Conservation (phyloP, 2,113 vertebrate species). For the Platysteira castanea region DNA sequence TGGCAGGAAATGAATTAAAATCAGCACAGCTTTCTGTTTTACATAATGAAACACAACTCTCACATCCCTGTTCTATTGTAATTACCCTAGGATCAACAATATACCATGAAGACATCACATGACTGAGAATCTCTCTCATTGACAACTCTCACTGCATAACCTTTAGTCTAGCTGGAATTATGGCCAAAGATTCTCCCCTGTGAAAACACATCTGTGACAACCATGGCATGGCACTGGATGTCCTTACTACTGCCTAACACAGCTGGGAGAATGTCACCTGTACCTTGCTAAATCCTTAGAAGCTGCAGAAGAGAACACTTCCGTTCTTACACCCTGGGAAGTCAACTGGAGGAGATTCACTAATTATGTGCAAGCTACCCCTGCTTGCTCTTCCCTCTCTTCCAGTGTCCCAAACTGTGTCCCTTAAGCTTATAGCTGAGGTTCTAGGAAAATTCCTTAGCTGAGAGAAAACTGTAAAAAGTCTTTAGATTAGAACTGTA, state of each 20-base stretch:
- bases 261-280: neutral
- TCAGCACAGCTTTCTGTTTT: neutral
- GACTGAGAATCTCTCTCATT: neutral
- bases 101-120: neutral
- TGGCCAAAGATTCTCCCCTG: neutral
- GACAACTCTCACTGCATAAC: neutral
- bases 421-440: neutral
- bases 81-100: neutral
- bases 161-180: neutral
- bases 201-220: neutral
- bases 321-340: neutral
- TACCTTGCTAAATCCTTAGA: neutral
- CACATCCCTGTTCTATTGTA: neutral
- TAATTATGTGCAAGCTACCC: neutral
- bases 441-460: neutral
- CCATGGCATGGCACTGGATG: neutral
- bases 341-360: neutral
- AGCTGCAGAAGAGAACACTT: neutral
- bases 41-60: neutral
- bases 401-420: neutral
- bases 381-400: neutral
- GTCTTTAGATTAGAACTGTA: neutral
- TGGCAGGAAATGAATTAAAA: neutral
- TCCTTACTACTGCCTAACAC: neutral
- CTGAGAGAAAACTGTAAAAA: neutral